Percentiles rank a stretch among this genome's conserved stretches.
Evolutionary conservation across 1,140 invertebrate species (phyloP).

Genomic region (Scaptomyza graminum): DNA sequence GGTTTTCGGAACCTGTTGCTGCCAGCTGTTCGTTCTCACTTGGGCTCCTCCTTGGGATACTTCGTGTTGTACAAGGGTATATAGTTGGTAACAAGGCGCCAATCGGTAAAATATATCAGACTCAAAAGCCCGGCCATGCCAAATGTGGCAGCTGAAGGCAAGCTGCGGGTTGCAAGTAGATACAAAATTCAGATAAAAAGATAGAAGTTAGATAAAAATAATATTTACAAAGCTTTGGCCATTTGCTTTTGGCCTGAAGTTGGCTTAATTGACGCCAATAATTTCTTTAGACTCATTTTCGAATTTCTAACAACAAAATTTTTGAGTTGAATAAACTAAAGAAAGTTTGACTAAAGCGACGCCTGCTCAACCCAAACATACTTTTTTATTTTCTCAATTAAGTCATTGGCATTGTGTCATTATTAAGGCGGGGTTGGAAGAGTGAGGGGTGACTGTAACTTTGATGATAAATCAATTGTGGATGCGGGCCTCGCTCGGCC

Average conservation of each 20-base stretch:
- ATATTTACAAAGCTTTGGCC: conserved; percentile 50
- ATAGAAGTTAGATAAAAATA: too few relatives aligned
- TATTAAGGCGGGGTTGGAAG: conserved; percentile 17
- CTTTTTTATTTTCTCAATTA: not conserved
- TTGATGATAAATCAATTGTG: conserved; percentile 48
- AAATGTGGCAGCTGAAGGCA: conserved; percentile 49
- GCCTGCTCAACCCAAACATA: not conserved
- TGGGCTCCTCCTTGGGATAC: conserved; percentile 45
- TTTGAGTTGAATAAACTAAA: conserved; percentile 5
- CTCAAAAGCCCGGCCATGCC: conserved; percentile 44
- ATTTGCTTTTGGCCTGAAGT: conserved; percentile 28
- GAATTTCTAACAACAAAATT: not conserved
- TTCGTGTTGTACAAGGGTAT: conserved; percentile 68
- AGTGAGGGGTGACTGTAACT: too few relatives aligned
- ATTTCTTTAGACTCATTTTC: conserved; percentile 54
- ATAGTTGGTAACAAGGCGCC: conserved; percentile 56
- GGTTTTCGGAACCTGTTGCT: not conserved
- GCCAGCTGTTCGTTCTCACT: conserved; percentile 9
- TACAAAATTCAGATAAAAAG: too few relatives aligned
- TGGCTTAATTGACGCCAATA: conserved; percentile 21
- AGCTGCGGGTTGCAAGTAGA: conserved; percentile 30
- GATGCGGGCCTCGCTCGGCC: conserved; percentile 31
- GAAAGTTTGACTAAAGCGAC: not conserved
- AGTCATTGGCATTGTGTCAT: conserved; percentile 31
- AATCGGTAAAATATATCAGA: conserved; percentile 57